Evolutionary conservation across 2,888 invertebrate genomes (phyloP).

Genomic region (Asteroscopus sphinx): DNA sequence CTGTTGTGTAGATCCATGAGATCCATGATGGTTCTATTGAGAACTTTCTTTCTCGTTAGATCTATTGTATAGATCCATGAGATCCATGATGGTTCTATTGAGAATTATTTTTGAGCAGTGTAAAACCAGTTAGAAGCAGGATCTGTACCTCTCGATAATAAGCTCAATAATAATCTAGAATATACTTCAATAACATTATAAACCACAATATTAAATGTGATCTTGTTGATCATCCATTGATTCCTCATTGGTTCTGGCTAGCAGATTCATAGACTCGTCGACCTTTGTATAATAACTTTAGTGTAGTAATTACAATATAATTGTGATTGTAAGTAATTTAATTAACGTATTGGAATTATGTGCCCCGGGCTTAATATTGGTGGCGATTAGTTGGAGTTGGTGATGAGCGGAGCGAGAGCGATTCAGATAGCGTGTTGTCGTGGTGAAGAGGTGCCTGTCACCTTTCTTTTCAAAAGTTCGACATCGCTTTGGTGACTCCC

Average conservation of each 20-base stretch:
- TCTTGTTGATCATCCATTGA: conserved; percentile 48
- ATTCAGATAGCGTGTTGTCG: background rate
- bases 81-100: too few species aligned
- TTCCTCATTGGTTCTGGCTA: conserved; percentile 52
- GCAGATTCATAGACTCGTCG: conserved; percentile 41
- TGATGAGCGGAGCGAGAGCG: conserved; percentile 34
- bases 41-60: too few species aligned
- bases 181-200: conserved; percentile 18
- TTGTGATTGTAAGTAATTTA: conserved; percentile 49
- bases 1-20: too few species aligned
- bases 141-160: conserved; percentile 8
- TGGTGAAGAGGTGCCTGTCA: too few species aligned
- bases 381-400: background rate
- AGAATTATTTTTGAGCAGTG: too few species aligned
- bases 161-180: background rate
- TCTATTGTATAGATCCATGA: too few species aligned
- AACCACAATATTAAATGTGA: conserved; percentile 31
- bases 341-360: conserved; percentile 48
- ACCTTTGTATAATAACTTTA: conserved; percentile 47
- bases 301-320: conserved; percentile 50
- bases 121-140: conserved; percentile 5
- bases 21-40: too few species aligned
- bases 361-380: conserved; percentile 17
- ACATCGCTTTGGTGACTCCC: too few species aligned
- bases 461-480: too few species aligned